phyloP scores from a whole-genome alignment of 2,797 vertebrate genomes.

The Psittacula derbiana region DNA sequence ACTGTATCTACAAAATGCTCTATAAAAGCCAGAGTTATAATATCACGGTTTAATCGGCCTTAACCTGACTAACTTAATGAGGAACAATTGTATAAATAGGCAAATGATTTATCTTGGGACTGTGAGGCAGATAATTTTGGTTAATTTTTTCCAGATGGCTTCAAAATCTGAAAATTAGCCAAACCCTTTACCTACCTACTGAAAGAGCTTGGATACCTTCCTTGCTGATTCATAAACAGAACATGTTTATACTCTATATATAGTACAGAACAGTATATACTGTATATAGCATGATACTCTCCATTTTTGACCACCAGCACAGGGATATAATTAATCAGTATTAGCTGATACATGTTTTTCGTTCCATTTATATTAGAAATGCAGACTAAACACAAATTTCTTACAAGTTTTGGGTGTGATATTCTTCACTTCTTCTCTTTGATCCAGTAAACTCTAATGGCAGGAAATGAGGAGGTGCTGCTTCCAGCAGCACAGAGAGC shows the following conservation, averaged over 20 bases:
- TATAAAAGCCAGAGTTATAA: slow-evolving; percentile 63
- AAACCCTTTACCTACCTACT: slow-evolving; percentile 78
- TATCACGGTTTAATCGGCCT: slow-evolving; percentile 72
- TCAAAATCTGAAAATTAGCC: slow-evolving; percentile 56
- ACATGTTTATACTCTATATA: neutral
- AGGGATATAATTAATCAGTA: slow-evolving; percentile 40
- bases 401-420: neutral
- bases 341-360: slow-evolving; percentile 12
- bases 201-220: slow-evolving; percentile 25
- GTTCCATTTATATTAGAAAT: slow-evolving; percentile 22
- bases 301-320: neutral
- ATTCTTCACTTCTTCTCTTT: neutral
- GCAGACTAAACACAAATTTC: neutral
- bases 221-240: slow-evolving; percentile 44
- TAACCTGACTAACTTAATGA: slow-evolving; percentile 79
- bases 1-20: neutral
- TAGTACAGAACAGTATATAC: neutral
- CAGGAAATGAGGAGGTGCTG: neutral
- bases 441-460: neutral
- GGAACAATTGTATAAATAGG: slow-evolving; percentile 82
- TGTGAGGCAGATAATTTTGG: slow-evolving; percentile 81
- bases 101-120: slow-evolving; percentile 82
- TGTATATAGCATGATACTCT: neutral
- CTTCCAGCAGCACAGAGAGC: neutral
- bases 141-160: slow-evolving; percentile 79